Percentiles rank a stretch among this genome's conserved stretches.
Conservation (phyloP, 2,797 vertebrate species). For the Bradypus variegatus region DNA sequence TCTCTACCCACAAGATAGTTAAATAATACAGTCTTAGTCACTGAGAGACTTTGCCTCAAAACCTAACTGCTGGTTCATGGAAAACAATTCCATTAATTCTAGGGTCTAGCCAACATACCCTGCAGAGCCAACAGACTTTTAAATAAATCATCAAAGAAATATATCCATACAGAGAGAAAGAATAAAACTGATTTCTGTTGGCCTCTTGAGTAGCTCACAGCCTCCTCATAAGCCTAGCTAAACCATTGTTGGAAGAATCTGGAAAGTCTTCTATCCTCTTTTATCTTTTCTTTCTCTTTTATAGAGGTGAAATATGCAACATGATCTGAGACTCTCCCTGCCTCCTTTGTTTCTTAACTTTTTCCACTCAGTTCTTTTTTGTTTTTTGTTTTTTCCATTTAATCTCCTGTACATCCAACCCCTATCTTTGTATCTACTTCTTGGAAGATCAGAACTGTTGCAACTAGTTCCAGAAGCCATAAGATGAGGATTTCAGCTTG, state of each 20-base stretch:
- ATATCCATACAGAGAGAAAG: neutral
- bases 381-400: neutral
- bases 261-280: neutral
- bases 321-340: neutral
- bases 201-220: neutral
- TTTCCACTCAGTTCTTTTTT: neutral
- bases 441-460: neutral
- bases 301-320: neutral
- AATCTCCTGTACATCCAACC: neutral
- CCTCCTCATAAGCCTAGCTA: neutral
- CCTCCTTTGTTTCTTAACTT: neutral
- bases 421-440: neutral
- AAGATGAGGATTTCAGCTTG: neutral
- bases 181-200: neutral
- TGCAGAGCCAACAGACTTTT: neutral
- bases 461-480: neutral
- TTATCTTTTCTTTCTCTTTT: neutral
- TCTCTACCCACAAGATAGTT: neutral
- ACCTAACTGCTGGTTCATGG: neutral
- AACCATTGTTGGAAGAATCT: no score
- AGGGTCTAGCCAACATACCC: neutral
- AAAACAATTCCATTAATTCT: neutral
- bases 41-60: neutral
- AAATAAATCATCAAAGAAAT: neutral
- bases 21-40: neutral